These are phyloP conservation scores for Podilymbus podiceps DNA, from an alignment of 2,113 vertebrate genomes.

Conservation along the genomic window DNA sequence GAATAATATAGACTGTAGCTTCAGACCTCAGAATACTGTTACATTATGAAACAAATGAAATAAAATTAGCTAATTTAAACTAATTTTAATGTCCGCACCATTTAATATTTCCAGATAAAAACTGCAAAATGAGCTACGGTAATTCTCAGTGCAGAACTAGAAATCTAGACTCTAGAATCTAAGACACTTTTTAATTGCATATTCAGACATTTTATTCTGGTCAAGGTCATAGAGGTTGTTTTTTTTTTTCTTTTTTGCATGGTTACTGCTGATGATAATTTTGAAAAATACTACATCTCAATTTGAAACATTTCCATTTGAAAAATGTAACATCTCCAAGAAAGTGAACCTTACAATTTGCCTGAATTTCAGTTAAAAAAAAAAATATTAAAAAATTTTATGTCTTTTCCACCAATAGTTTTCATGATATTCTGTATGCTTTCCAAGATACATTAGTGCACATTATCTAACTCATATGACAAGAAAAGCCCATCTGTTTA, in stretches of 20 bases:
- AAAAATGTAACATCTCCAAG: neutral
- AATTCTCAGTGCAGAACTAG: neutral
- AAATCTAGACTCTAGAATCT: neutral
- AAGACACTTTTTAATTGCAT: neutral
- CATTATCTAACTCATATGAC: neutral
- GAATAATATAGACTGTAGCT: neutral
- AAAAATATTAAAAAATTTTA: neutral
- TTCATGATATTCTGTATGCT: neutral
- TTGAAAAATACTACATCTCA: neutral
- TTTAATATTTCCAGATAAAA: neutral
- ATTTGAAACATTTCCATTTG: neutral
- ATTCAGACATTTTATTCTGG: neutral
- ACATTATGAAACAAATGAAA: neutral
- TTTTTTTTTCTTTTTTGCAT: neutral
- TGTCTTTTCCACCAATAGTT: neutral
- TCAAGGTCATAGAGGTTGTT: neutral
- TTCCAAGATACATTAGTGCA: neutral
- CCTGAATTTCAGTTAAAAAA: neutral
- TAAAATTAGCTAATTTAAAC: neutral
- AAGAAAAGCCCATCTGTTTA: neutral
- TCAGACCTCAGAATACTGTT: neutral
- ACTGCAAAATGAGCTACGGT: neutral
- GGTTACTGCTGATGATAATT: neutral
- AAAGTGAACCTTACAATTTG: neutral
- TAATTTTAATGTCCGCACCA: neutral